These are phyloP conservation scores for Picathartes gymnocephalus DNA, from an alignment of 2,113 vertebrate genomes.

Conservation along the genomic window DNA sequence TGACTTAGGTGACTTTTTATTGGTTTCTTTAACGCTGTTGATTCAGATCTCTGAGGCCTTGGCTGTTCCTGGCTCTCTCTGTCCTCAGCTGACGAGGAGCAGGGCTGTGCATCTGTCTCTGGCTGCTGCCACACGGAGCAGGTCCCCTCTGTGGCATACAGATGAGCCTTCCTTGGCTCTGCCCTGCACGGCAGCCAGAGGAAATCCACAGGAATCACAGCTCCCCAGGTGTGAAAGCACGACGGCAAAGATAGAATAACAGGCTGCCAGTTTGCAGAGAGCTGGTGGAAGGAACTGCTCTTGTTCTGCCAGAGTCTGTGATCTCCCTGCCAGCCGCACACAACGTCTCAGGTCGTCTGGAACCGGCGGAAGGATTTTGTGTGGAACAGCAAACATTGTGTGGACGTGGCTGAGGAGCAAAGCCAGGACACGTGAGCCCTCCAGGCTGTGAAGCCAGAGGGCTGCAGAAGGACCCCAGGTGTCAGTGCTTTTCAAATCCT, in stretches of 20 bases:
- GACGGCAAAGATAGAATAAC: accelerated
- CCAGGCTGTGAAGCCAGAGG: not conserved
- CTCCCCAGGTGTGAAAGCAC: not conserved
- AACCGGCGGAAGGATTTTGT: not conserved
- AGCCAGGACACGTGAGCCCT: not conserved
- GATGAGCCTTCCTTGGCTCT: not conserved
- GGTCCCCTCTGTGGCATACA: not conserved
- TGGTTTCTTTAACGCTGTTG: not conserved
- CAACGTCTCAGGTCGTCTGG: accelerated
- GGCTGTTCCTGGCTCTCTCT: not conserved
- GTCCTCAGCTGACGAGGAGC: not conserved
- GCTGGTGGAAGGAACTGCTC: not conserved
- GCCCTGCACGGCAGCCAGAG: not conserved
- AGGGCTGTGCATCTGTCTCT: not conserved
- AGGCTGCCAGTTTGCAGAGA: not conserved
- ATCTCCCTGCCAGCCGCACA: not conserved
- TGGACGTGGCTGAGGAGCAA: not conserved
- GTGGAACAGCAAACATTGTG: not conserved
- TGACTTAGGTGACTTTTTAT: not conserved
- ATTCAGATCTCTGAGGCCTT: not conserved
- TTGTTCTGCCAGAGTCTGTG: not conserved
- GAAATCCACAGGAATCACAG: not conserved
- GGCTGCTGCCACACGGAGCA: not conserved
- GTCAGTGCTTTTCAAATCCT: not conserved
- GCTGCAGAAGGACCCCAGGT: not conserved